Base-by-base conservation (phyloP, 2,888 invertebrate genomes). In the Ctena decussata region DNA sequence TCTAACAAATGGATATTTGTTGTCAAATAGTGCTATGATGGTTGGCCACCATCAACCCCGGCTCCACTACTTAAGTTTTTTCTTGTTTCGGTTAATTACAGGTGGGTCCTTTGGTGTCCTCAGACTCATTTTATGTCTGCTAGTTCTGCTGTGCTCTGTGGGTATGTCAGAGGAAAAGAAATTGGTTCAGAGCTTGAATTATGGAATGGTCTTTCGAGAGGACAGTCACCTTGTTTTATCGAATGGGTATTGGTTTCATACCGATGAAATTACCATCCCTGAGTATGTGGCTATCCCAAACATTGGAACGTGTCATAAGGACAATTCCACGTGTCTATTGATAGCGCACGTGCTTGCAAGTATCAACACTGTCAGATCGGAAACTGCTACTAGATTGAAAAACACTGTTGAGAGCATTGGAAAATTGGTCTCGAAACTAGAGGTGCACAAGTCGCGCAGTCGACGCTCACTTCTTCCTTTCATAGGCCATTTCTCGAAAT, bases 401-500 rank as follows among this genome's bases (percentile, higher is more conserved):
- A 65, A 30, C 27, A 65, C 65, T 32, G 15, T 65, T 11, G 32
- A 65, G 27, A 32, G 11, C 2, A 65, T 6, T 24, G 2, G 35
- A 24, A 12, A 35, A 12, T 18, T 12, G 30, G 27, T 65, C 18
- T 27, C 65, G 2, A 21, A 65, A 21, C 3, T 27, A 3, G 11
- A 35, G 18, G 27, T 46, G 3, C 24, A 39, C 57, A 27, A 27
- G 35, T 80, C 73, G 12, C 71, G 72, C 39, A 57, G 60, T 30
- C 73, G 76, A 27, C 41, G 84, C 18, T 70, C 80, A 18, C 46
- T 86, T 0, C 77, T 89, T 21, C 82, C 84, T 6, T 86, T 89
- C 53, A 80, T 84, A 8, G 85, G 89, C 3, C 35, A 77, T 18
- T 72, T 86, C 6, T 88, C 84, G 0, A 80, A 79, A 86, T n/a